Percentiles rank a stretch among this genome's conserved stretches.
Conservation (phyloP, 2,888 invertebrate genomes). For the Argyresthia goedartella region DNA sequence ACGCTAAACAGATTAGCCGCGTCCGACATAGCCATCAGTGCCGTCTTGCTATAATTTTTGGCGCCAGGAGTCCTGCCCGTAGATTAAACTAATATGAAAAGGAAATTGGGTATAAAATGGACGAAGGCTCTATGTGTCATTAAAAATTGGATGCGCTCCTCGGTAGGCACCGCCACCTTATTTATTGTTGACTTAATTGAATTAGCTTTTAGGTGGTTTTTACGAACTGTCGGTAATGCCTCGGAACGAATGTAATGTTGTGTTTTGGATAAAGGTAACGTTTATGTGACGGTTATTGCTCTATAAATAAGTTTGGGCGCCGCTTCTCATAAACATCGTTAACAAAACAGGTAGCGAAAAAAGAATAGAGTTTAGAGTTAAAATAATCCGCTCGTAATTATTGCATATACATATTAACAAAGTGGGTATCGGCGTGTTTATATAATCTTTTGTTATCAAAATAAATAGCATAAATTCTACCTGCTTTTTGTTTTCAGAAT, state of each 20-base stretch:
- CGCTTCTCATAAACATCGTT: too few species aligned
- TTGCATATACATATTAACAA: too few species aligned
- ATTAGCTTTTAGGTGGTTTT: slow-evolving; percentile 62
- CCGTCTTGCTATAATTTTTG: slow-evolving; percentile 52
- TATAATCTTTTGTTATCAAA: too few species aligned
- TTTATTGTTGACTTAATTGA: slow-evolving; percentile 67
- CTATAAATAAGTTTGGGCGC: slow-evolving; percentile 29
- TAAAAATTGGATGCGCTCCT: slow-evolving; percentile 61
- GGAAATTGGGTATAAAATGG: slow-evolving; percentile 71
- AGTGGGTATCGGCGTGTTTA: too few species aligned
- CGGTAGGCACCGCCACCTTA: slow-evolving; percentile 41
- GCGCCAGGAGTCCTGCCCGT: slow-evolving; percentile 68
- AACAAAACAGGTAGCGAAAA: too few species aligned
- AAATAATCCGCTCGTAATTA: too few species aligned
- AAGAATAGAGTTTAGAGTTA: too few species aligned
- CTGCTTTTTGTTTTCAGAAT: too few species aligned
- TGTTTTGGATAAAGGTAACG: slow-evolving; percentile 55
- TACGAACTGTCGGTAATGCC: slow-evolving; percentile 55
- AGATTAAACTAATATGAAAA: slow-evolving; percentile 71
- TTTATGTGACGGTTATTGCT: slow-evolving; percentile 48
- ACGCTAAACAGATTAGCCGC: slow-evolving; percentile 66
- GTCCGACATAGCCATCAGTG: slow-evolving; percentile 61
- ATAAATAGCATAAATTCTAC: not conserved
- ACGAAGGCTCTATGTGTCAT: slow-evolving; percentile 64
- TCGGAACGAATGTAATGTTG: slow-evolving; percentile 51